Percentiles rank a stretch among this genome's conserved stretches.
Conservation (phyloP, 1,140 invertebrate genomes). For the Gryllus bimaculatus region DNA sequence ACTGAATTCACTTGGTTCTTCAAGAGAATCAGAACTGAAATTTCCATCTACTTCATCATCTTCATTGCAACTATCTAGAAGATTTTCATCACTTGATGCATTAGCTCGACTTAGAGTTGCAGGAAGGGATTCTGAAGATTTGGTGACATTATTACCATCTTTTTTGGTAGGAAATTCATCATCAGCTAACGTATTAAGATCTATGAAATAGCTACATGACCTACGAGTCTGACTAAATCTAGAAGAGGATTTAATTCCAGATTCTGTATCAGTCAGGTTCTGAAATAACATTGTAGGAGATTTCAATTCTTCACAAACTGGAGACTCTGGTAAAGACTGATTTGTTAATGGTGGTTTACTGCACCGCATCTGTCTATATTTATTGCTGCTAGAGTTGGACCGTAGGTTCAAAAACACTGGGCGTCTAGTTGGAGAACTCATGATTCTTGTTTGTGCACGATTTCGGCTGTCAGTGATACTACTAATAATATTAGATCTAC, state of each 20-base stretch:
- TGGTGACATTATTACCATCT: constrained; percentile 30
- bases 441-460: constrained; percentile 22
- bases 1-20: constrained; percentile 53
- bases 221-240: constrained; percentile 34
- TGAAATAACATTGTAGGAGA: constrained; percentile 14
- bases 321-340: constrained; percentile 39
- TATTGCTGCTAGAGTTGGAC: background rate
- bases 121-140: constrained; percentile 21
- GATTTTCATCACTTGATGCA: constrained; percentile 16
- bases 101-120: background rate
- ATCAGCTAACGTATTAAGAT: constrained; percentile 32
- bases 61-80: constrained; percentile 11
- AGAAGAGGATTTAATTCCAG: constrained; percentile 28
- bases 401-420: constrained; percentile 14
- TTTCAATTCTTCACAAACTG: constrained; percentile 36
- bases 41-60: constrained; percentile 36
- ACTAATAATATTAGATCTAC: constrained; percentile 12
- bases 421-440: constrained; percentile 8
- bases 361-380: background rate
- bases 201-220: constrained; percentile 38
- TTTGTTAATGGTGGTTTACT: constrained; percentile 24
- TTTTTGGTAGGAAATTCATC: background rate
- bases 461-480: constrained; percentile 23
- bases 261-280: constrained; percentile 15
- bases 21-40: constrained; percentile 65